phyloP scores from a whole-genome alignment of 2,797 vertebrate species.

The Mareca penelope region DNA sequence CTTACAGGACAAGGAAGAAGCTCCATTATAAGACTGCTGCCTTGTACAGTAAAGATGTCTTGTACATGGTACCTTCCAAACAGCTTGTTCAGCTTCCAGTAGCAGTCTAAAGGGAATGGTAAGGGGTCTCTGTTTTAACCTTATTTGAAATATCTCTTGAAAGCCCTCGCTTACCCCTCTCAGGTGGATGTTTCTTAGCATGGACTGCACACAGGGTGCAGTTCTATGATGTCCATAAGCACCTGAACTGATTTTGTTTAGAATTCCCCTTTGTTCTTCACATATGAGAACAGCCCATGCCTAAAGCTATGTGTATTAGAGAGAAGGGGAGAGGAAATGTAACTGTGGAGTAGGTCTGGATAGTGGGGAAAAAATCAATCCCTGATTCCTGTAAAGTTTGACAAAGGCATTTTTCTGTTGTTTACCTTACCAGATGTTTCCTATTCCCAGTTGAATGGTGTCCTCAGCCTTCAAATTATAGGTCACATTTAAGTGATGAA shows the following conservation, averaged over 20 bases:
- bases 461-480: background rate
- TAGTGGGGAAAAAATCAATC: background rate
- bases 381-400: background rate
- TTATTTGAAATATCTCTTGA: background rate
- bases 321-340: background rate
- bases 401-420: background rate
- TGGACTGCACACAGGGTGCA: background rate
- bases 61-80: background rate
- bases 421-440: background rate
- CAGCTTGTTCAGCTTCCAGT: background rate
- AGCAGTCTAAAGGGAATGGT: background rate
- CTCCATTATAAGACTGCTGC: background rate
- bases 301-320: background rate
- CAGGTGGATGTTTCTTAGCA: background rate
- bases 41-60: background rate
- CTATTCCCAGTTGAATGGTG: background rate
- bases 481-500: background rate
- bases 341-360: background rate
- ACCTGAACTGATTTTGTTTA: background rate
- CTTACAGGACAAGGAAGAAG: accelerated
- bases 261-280: background rate
- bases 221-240: background rate
- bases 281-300: background rate
- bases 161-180: background rate
- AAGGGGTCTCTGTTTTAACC: background rate